Conservation (phyloP, 2,888 invertebrate genomes). For the Clanis bilineata region DNA sequence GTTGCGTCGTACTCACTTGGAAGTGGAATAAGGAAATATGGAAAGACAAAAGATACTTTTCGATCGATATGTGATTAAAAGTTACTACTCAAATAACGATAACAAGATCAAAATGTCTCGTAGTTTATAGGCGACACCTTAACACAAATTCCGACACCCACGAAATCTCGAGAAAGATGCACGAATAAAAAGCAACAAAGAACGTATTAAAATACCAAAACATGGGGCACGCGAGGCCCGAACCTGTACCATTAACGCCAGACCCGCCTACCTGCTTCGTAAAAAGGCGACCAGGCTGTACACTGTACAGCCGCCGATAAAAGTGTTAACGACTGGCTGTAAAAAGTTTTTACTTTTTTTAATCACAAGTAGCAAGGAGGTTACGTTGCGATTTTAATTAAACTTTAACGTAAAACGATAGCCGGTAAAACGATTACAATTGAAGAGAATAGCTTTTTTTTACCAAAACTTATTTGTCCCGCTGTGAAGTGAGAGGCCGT, state of each 20-base stretch:
- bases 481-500: too few relatives aligned
- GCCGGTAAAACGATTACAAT: neutral
- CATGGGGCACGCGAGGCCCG: slow-evolving; percentile 69
- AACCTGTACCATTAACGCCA: slow-evolving; percentile 67
- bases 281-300: slow-evolving; percentile 51
- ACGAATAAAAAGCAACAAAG: slow-evolving; percentile 42
- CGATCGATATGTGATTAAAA: too few relatives aligned
- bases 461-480: too few relatives aligned
- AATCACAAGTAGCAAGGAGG: neutral
- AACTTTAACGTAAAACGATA: neutral
- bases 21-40: too few relatives aligned
- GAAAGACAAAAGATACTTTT: too few relatives aligned
- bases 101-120: neutral
- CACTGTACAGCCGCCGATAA: slow-evolving; percentile 38
- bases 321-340: slow-evolving; percentile 21
- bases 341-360: neutral
- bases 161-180: slow-evolving; percentile 8
- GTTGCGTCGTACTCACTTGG: too few relatives aligned
- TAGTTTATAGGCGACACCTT: neutral
- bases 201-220: slow-evolving; percentile 57
- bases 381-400: neutral
- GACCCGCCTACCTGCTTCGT: slow-evolving; percentile 61
- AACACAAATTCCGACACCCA: slow-evolving; percentile 15
- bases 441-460: too few relatives aligned
- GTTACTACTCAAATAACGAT: neutral